Percentiles rank a stretch among this genome's conserved stretches.
These are phyloP conservation scores for Hippocampus zosterae DNA, from an alignment of 2,113 vertebrate genomes.

Conservation along the genomic window DNA sequence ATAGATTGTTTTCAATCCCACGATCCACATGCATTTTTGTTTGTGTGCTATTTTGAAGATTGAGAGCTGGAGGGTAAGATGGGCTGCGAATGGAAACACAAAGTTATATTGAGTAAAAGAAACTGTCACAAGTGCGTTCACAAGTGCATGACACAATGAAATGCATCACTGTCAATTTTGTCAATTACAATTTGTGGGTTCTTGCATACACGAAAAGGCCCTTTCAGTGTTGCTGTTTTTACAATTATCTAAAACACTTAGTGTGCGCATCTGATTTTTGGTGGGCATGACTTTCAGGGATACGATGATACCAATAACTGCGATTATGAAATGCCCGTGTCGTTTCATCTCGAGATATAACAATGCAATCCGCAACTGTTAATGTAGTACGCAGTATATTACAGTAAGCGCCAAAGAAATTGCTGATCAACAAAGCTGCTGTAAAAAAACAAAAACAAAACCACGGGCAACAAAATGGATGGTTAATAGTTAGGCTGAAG, in stretches of 20 bases:
- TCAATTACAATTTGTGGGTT: no score
- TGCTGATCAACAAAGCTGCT: slow-evolving; percentile 23
- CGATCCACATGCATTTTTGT: no score
- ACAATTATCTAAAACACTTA: not conserved
- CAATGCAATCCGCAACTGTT: slow-evolving; percentile 6
- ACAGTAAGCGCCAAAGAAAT: not conserved
- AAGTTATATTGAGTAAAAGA: no score
- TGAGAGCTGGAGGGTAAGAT: no score
- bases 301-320: not conserved
- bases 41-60: no score
- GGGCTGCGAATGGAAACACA: no score
- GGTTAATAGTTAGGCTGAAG: slow-evolving; percentile 38
- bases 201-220: no score
- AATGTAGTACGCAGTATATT: not conserved
- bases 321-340: not conserved
- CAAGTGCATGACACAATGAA: no score
- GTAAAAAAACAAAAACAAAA: slow-evolving; percentile 13
- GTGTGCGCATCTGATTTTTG: not conserved
- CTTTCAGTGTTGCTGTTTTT: not conserved
- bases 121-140: no score
- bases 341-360: not conserved
- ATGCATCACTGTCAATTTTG: no score
- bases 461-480: slow-evolving; percentile 13
- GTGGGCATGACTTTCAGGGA: not conserved
- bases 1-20: no score